phyloP scores from a whole-genome alignment of 1,140 invertebrate species.

The Drosophila parabipectinata region DNA sequence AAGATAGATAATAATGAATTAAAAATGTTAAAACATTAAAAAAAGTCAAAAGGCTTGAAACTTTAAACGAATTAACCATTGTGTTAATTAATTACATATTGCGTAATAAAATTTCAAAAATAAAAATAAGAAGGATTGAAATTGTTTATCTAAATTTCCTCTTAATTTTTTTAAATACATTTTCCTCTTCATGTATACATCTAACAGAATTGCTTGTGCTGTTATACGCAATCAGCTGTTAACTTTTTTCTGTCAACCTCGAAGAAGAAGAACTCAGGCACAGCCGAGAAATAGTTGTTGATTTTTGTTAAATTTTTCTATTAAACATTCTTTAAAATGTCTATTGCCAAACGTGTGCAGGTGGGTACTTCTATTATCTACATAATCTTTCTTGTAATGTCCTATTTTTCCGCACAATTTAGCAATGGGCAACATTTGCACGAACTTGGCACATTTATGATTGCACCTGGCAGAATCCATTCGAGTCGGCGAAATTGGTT shows the following conservation, averaged over 20 bases:
- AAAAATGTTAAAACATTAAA: too few species aligned
- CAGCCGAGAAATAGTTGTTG: not conserved
- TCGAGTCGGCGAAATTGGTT: constrained; percentile 90
- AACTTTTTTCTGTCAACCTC: not conserved
- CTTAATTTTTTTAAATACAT: too few species aligned
- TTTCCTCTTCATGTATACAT: too few species aligned
- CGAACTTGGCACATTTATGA: constrained; percentile 97
- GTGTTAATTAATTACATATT: too few species aligned
- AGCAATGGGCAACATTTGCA: constrained; percentile 98
- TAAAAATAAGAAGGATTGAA: too few species aligned
- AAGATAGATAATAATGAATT: too few species aligned
- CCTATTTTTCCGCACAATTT: constrained; percentile 48
- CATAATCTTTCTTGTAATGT: not conserved
- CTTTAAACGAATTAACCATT: too few species aligned
- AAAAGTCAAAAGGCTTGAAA: too few species aligned
- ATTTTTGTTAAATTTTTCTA: constrained; percentile 30
- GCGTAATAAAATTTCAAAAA: too few species aligned
- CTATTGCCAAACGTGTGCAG: constrained; percentile 83
- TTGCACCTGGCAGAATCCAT: constrained; percentile 98
- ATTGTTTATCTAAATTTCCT: too few species aligned
- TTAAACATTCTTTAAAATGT: constrained; percentile 72
- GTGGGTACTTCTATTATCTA: constrained; percentile 36
- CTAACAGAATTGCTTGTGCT: not conserved
- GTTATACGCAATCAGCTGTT: not conserved
- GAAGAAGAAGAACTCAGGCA: not conserved